These are phyloP conservation scores for Zophobas morio DNA, from an alignment of 1,140 invertebrate species.

Conservation along the genomic window DNA sequence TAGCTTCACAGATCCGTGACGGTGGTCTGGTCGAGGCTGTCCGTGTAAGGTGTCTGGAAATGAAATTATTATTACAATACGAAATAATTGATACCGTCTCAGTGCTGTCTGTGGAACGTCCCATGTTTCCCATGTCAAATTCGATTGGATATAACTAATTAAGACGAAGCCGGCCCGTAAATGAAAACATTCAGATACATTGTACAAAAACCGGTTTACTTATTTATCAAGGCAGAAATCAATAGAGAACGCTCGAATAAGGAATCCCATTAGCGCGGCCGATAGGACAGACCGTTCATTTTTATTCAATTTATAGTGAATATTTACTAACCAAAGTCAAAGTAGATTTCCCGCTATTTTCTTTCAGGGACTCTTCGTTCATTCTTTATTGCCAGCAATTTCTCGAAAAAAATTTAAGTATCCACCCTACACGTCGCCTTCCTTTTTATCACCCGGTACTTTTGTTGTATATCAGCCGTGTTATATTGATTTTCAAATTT, in stretches of 20 bases:
- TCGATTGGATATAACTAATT: constrained; percentile 22
- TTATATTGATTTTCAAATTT: constrained; percentile 53
- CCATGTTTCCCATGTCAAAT: constrained; percentile 16
- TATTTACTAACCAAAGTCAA: constrained; percentile 29
- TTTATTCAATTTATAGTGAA: constrained; percentile 23
- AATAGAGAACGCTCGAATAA: constrained; percentile 6
- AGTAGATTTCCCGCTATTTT: constrained; percentile 34
- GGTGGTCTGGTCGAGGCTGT: too few relatives aligned
- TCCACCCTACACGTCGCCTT: constrained; percentile 41
- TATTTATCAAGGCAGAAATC: constrained; percentile 20
- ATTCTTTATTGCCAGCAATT: constrained; percentile 51
- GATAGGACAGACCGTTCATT: constrained; percentile 17
- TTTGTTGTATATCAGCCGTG: constrained; percentile 43
- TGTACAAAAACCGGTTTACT: constrained; percentile 16
- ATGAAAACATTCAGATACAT: not conserved
- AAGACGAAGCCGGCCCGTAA: constrained; percentile 14
- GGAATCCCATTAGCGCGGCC: not conserved
- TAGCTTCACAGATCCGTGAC: too few relatives aligned
- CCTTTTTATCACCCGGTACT: constrained; percentile 49
- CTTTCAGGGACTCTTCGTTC: constrained; percentile 45
- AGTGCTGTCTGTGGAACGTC: not conserved
- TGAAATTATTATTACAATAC: constrained; percentile 30
- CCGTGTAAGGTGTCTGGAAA: too few relatives aligned
- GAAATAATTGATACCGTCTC: not conserved
- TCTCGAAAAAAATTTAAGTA: constrained; percentile 53